Evolutionary conservation across 1,140 invertebrate species (phyloP).

Genomic region (Euborellia annulipes): DNA sequence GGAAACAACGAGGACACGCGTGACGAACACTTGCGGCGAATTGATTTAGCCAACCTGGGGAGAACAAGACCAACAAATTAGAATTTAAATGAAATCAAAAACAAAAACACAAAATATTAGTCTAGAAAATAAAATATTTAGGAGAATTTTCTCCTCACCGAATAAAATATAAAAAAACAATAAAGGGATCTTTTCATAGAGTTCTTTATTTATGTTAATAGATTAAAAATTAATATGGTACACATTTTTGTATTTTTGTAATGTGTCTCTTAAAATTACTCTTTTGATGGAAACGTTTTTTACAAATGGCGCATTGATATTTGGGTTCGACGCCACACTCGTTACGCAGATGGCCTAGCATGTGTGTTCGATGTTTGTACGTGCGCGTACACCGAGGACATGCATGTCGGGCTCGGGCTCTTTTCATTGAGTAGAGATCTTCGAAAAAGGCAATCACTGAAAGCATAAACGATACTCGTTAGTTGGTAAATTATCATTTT

Average conservation of each 20-base stretch:
- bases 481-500: too few species aligned
- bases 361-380: conserved; percentile 21
- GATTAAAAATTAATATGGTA: too few species aligned
- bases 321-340: conserved; percentile 14
- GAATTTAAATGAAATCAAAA: neutral
- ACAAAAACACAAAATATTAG: conserved; percentile 11
- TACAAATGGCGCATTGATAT: conserved; percentile 19
- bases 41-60: neutral
- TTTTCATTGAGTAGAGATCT: too few species aligned
- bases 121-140: neutral
- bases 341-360: conserved; percentile 11
- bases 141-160: neutral
- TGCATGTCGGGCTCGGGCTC: conserved; percentile 7
- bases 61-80: neutral
- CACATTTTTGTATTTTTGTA: too few species aligned
- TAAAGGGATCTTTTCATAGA: too few species aligned
- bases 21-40: too few species aligned
- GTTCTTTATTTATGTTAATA: too few species aligned
- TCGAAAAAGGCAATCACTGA: too few species aligned
- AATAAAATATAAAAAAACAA: neutral
- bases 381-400: conserved; percentile 12
- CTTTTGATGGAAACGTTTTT: conserved; percentile 19
- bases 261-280: conserved; percentile 19
- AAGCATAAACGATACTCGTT: too few species aligned
- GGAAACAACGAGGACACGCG: conserved; percentile 4